These are phyloP conservation scores for Bombus impatiens DNA, from an alignment of 1,140 invertebrate genomes.

Conservation along the genomic window DNA sequence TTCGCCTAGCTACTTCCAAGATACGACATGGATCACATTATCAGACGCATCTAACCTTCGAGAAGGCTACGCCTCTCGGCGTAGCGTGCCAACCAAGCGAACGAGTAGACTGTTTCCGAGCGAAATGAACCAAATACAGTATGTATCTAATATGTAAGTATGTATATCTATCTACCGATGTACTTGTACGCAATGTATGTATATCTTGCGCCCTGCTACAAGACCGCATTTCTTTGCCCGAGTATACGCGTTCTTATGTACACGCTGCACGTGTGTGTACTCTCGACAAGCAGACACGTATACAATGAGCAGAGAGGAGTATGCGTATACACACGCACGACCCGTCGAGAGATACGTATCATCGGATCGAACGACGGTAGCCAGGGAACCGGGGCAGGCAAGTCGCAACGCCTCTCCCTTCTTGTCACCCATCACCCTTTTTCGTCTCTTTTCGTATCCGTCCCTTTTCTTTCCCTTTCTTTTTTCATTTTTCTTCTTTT, in stretches of 20 bases:
- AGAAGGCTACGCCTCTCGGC: slow-evolving; percentile 65
- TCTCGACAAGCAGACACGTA: background rate
- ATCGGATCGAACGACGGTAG: slow-evolving; percentile 65
- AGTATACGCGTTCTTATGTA: background rate
- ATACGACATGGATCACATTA: slow-evolving; percentile 67
- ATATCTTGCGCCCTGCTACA: background rate
- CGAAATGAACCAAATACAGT: slow-evolving; percentile 41
- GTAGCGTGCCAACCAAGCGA: slow-evolving; percentile 41
- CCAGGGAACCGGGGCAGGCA: slow-evolving; percentile 61
- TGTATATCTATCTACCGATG: slow-evolving; percentile 1
- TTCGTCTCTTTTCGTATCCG: background rate
- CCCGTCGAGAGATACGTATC: slow-evolving; percentile 60
- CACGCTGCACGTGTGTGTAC: background rate
- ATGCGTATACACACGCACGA: slow-evolving; percentile 7
- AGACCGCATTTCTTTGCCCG: slow-evolving; percentile 9
- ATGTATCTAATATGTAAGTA: background rate
- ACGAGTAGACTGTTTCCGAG: slow-evolving; percentile 44
- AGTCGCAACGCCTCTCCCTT: slow-evolving; percentile 48
- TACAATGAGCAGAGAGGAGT: background rate
- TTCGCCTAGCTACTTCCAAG: slow-evolving; percentile 38
- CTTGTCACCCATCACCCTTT: slow-evolving; percentile 15
- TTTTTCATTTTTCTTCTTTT: background rate
- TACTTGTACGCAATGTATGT: background rate
- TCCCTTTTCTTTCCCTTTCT: slow-evolving; percentile 18
- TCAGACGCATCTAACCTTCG: slow-evolving; percentile 68